These are phyloP conservation scores for Centropristis striata DNA, from an alignment of 2,113 vertebrate species.

Conservation along the genomic window DNA sequence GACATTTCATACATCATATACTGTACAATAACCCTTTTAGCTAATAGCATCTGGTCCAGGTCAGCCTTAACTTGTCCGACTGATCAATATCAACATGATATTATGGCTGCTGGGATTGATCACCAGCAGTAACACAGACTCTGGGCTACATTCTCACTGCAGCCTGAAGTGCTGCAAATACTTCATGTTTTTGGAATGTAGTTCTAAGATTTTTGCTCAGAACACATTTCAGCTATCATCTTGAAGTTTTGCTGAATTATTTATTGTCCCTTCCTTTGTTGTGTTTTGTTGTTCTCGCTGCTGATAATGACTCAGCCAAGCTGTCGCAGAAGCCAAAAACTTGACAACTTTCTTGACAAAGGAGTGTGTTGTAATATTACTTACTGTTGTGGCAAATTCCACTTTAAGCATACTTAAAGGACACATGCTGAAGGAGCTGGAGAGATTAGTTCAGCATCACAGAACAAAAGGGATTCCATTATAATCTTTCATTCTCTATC, in stretches of 20 bases:
- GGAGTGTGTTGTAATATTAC: too few relatives aligned
- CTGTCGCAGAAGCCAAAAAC: background rate
- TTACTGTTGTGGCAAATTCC: background rate
- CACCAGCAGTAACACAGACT: background rate
- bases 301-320: constrained; percentile 14
- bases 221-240: constrained; percentile 15
- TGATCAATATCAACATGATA: background rate
- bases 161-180: background rate
- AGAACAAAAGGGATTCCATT: background rate
- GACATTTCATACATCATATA: background rate
- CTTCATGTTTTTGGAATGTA: background rate
- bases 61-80: background rate
- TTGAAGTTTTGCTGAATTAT: constrained; percentile 50
- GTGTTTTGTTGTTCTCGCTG: constrained; percentile 15
- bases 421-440: constrained; percentile 5
- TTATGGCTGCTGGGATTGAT: constrained; percentile 3
- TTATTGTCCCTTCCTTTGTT: constrained; percentile 3
- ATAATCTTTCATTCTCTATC: background rate
- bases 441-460: constrained; percentile 6
- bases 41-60: background rate
- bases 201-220: background rate
- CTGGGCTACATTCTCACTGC: background rate
- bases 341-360: constrained; percentile 5
- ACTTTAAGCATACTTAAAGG: background rate
- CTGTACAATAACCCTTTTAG: background rate